A percentile compares a stretch with the other conserved stretches of the same genome.
Evolutionary conservation across 1,140 invertebrate genomes (phyloP).

Genomic region (Cecropterus lyciades): DNA sequence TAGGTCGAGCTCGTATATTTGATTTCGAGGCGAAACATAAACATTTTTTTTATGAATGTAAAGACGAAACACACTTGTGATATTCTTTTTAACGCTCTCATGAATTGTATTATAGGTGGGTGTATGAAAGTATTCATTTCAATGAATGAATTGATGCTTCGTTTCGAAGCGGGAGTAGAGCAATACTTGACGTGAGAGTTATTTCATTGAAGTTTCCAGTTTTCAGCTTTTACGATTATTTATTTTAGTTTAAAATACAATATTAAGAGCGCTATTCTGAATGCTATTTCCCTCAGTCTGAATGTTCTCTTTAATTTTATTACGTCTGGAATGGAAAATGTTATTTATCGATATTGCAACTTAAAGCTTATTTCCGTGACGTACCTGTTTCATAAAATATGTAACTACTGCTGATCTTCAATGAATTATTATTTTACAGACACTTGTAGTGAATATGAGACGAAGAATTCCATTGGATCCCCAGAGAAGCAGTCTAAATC

Average conservation of each 20-base stretch:
- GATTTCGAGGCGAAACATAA: conserved; percentile 14
- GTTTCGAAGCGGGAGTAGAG: neutral
- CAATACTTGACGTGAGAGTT: conserved; percentile 6
- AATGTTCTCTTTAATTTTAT: neutral
- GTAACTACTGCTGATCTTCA: too few species aligned
- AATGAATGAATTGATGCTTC: conserved; percentile 19
- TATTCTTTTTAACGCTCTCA: conserved; percentile 4
- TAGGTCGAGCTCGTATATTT: conserved; percentile 21
- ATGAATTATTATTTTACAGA: too few species aligned
- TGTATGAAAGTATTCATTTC: neutral
- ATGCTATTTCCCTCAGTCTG: neutral
- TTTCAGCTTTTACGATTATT: conserved; percentile 16
- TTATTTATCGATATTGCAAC: too few species aligned
- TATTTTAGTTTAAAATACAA: conserved; percentile 12
- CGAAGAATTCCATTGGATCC: too few species aligned
- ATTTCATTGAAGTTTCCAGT: conserved; percentile 13
- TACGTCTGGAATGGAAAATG: neutral
- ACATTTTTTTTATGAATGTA: conserved; percentile 9
- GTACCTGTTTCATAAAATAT: too few species aligned
- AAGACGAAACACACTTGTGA: conserved; percentile 13
- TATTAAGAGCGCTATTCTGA: neutral
- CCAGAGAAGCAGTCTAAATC: too few species aligned
- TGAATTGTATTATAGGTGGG: conserved; percentile 1
- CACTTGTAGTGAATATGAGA: too few species aligned
- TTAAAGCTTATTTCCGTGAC: too few species aligned